These are phyloP conservation scores for Isoperla grammatica DNA, from an alignment of 2,888 invertebrate species.

Conservation along the genomic window DNA sequence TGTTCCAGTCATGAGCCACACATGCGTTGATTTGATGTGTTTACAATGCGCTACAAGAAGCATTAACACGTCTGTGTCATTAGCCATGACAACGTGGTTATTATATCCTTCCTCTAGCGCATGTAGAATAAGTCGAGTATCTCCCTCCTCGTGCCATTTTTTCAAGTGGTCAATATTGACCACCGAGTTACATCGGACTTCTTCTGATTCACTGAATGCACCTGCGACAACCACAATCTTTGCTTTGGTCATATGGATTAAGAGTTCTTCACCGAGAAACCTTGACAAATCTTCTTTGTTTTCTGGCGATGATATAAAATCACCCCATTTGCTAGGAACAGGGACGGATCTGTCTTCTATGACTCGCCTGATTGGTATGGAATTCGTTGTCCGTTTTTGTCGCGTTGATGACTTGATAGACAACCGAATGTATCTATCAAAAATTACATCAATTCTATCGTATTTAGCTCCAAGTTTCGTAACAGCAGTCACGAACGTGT, in stretches of 20 bases:
- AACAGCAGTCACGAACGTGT: neutral
- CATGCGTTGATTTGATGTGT: neutral
- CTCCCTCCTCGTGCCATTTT: constrained; percentile 1
- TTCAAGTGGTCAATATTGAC: neutral
- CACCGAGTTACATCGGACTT: neutral
- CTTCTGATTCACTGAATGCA: neutral
- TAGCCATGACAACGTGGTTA: neutral
- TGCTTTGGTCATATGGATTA: neutral
- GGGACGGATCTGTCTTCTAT: constrained; percentile 1
- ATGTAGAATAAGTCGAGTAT: constrained; percentile 1
- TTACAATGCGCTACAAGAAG: constrained; percentile 2
- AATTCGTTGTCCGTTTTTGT: constrained; percentile 1
- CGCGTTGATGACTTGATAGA: constrained; percentile 4
- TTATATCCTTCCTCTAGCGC: neutral
- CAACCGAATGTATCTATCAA: constrained; percentile 2
- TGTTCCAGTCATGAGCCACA: constrained; percentile 3
- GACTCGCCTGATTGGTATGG: constrained; percentile 4
- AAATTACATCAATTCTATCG: constrained; percentile 4
- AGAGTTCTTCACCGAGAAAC: neutral
- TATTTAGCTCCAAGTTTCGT: constrained; percentile 1
- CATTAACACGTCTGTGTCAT: neutral
- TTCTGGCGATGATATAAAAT: constrained; percentile 8
- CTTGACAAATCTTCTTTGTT: constrained; percentile 1
- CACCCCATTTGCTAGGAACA: neutral
- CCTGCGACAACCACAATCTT: constrained; percentile 5